Evolutionary conservation across 2,888 invertebrate genomes (phyloP).

Genomic region (Magallana nippona): DNA sequence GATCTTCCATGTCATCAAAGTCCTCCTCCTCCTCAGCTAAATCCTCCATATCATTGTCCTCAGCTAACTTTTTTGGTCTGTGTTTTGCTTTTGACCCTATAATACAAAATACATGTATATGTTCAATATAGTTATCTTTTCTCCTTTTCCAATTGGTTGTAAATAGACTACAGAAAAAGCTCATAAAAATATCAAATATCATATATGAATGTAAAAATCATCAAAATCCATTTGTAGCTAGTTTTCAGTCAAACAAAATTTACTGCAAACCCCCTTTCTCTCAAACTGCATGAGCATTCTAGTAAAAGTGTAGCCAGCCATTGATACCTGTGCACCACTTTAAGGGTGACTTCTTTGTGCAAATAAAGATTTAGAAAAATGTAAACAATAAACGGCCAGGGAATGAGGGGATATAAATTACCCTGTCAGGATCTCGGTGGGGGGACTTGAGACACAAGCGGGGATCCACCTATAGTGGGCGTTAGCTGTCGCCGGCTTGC

Average conservation of each 20-base stretch:
- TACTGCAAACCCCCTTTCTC: too few species aligned
- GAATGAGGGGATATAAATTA: slow-evolving; percentile 14
- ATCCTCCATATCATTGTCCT: slow-evolving; percentile 28
- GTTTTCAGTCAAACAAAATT: too few species aligned
- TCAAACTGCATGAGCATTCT: too few species aligned
- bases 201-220: too few species aligned
- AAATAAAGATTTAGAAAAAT: slow-evolving; percentile 12
- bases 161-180: too few species aligned
- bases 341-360: background rate
- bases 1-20: slow-evolving; percentile 4
- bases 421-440: background rate
- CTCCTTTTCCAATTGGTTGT: background rate
- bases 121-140: background rate
- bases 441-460: background rate
- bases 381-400: background rate
- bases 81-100: background rate
- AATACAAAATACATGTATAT: background rate
- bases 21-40: slow-evolving; percentile 29
- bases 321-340: background rate
- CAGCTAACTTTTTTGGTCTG: slow-evolving; percentile 8
- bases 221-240: too few species aligned
- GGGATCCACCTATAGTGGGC: slow-evolving; percentile 4
- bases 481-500: background rate
- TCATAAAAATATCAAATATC: too few species aligned
- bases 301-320: background rate